Evolutionary conservation across 2,888 invertebrate genomes (phyloP).

Genomic region (Bugulina stolonifera): DNA sequence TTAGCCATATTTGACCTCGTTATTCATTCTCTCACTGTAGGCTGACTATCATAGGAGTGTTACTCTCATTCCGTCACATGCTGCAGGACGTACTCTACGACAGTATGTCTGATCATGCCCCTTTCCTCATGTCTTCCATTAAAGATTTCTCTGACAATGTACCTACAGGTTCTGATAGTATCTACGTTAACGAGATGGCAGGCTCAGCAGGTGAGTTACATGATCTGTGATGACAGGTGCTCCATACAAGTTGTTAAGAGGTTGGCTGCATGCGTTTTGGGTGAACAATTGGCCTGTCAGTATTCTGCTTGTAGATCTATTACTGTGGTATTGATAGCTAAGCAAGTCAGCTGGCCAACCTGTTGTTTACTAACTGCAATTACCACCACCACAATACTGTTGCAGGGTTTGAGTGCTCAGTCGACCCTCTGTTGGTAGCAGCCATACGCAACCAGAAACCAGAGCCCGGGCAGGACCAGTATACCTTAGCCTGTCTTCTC

Average conservation of each 20-base stretch:
- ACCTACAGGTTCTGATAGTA: conserved; percentile 72
- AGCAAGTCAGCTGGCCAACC: too few relatives aligned
- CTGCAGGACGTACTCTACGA: conserved; percentile 89
- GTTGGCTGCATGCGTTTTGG: background rate
- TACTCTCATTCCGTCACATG: conserved; percentile 87
- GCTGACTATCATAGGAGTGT: conserved; percentile 96
- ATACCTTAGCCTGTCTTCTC: conserved; percentile 82
- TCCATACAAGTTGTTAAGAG: background rate
- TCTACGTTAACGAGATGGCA: conserved; percentile 91
- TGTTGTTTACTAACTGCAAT: too few relatives aligned
- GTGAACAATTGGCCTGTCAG: too few relatives aligned
- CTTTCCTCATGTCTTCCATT: conserved; percentile 89
- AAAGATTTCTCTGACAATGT: conserved; percentile 86
- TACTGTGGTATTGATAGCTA: too few relatives aligned
- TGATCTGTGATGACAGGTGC: conserved; percentile 62
- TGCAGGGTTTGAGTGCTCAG: conserved; percentile 24
- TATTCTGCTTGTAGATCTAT: too few relatives aligned
- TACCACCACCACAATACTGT: too few relatives aligned
- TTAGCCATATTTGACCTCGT: too few relatives aligned
- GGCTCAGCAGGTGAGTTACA: conserved; percentile 81
- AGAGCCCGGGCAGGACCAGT: conserved; percentile 72
- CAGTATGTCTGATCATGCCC: conserved; percentile 86
- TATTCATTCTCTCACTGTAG: background rate
- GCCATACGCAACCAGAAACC: conserved; percentile 81
- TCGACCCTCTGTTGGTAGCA: conserved; percentile 87